Evolutionary conservation across 2,113 vertebrate genomes (phyloP), one percentile per base, ranked within the genome.

Genomic region (Stercorarius parasiticus): DNA sequence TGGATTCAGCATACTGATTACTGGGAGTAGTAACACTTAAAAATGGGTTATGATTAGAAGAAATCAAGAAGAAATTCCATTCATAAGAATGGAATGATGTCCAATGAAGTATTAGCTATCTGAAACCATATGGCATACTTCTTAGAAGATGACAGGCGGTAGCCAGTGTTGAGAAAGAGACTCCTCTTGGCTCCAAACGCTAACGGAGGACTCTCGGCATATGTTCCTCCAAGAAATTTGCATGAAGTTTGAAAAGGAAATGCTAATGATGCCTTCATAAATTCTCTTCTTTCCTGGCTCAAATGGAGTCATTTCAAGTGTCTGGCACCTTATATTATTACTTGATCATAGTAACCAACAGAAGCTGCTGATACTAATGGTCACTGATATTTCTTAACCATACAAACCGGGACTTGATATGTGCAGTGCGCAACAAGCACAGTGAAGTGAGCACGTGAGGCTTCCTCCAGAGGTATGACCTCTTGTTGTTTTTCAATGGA

Each of bases 81-180:
- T n/a, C 40, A 61, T 47, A 49, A 69, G 71, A 95, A 83, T 50
- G 40, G 56, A 91, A 52, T 45, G 32, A 43, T 36, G 52, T 42
- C 42, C 34, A 47, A 2, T 34, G 72, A 2, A 58, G 70, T 19
- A 30, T 10, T 43, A 87, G 45, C 45, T 65, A 77, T 76, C 84
- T 76, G 86, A 76, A 87, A 50, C 58, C 96, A 93, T 50, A 90
- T 94, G 96, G 93, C 82, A 76, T 38, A 50, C 64, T 52, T 88
- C 69, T 81, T 45, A 66, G 91, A 93, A 80, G 72, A 61, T 71
- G 94, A 91, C 93, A 92, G 82, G 65, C 22, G 25, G 86, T 36
- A 91, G 53, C 81, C 84, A 83, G n/a, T 36, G n/a, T 10, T 93
- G 92, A 73, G 90, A 82, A 92, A 61, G 76, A 55, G 80, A 84